A percentile compares a stretch with the other conserved stretches of the same genome.
These are phyloP conservation scores for Graphium colonna DNA, from an alignment of 2,888 invertebrate species.

Conservation along the genomic window DNA sequence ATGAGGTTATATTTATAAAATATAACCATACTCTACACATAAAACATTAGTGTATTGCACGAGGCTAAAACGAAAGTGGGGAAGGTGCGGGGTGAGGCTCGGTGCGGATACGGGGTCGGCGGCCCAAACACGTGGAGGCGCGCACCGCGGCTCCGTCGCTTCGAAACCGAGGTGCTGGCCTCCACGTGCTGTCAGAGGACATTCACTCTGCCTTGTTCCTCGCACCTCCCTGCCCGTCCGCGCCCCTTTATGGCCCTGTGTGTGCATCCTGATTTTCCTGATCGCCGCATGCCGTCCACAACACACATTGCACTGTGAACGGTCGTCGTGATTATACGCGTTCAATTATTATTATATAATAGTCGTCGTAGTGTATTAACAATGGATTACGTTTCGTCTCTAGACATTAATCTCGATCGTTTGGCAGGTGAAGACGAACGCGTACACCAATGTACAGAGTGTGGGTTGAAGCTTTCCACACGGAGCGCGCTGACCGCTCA, in stretches of 20 bases:
- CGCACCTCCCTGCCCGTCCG: conserved; percentile 35
- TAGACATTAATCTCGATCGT: conserved; percentile 50
- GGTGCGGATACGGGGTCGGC: conserved; percentile 59
- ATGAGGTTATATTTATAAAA: conserved; percentile 2
- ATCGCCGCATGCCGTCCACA: conserved; percentile 68
- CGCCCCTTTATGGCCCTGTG: conserved; percentile 53
- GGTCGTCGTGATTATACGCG: conserved; percentile 49
- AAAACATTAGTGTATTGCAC: conserved; percentile 28
- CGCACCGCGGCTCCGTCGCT: conserved; percentile 60
- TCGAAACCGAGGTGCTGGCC: conserved; percentile 70
- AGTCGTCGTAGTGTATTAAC: conserved; percentile 18
- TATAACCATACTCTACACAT: conserved; percentile 25
- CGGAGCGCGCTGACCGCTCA: conserved; percentile 88
- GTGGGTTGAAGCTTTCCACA: conserved; percentile 87
- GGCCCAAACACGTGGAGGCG: conserved; percentile 75
- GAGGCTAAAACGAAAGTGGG: conserved; percentile 39
- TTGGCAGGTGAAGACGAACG: conserved; percentile 77
- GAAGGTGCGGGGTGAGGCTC: conserved; percentile 44
- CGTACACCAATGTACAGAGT: conserved; percentile 82
- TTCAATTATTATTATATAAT: conserved; percentile 29
- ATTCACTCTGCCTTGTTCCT: conserved; percentile 55
- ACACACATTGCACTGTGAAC: conserved; percentile 67
- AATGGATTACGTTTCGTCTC: conserved; percentile 45
- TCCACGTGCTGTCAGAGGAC: conserved; percentile 65
- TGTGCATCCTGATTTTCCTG: conserved; percentile 75